These are phyloP conservation scores for Sorex fumeus DNA, from an alignment of 2,113 vertebrate genomes.

Conservation along the genomic window DNA sequence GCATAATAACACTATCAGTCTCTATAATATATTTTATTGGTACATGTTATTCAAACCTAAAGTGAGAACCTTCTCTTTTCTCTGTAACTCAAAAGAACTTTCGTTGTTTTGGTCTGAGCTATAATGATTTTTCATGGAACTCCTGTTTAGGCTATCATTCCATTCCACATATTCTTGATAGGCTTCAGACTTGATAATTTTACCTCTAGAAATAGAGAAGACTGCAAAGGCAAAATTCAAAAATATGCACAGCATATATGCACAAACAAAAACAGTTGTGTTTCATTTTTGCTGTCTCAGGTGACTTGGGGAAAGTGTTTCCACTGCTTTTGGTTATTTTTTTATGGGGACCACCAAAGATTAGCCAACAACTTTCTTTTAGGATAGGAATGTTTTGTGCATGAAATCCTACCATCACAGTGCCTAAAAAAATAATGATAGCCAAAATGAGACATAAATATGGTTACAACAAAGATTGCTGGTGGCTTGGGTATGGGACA, in stretches of 20 bases:
- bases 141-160: not conserved
- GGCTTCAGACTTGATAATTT: no score
- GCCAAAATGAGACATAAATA: not conserved
- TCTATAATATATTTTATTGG: not conserved
- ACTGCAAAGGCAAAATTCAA: not conserved
- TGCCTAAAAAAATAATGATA: not conserved
- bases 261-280: no score
- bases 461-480: not conserved
- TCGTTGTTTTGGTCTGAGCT: not conserved
- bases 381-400: no score
- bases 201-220: not conserved
- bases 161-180: not conserved
- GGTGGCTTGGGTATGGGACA: not conserved
- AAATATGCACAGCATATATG: not conserved
- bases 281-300: not conserved
- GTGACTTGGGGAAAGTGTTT: not conserved
- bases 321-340: not conserved
- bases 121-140: not conserved
- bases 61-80: not conserved
- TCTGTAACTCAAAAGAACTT: not conserved
- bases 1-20: no score
- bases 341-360: no score
- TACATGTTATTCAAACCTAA: not conserved
- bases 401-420: no score
- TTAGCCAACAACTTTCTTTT: no score